Percentiles rank a stretch among this genome's conserved stretches.
phyloP scores from a whole-genome alignment of 92 coral and sea anemone genomes.

The Metridium senile region DNA sequence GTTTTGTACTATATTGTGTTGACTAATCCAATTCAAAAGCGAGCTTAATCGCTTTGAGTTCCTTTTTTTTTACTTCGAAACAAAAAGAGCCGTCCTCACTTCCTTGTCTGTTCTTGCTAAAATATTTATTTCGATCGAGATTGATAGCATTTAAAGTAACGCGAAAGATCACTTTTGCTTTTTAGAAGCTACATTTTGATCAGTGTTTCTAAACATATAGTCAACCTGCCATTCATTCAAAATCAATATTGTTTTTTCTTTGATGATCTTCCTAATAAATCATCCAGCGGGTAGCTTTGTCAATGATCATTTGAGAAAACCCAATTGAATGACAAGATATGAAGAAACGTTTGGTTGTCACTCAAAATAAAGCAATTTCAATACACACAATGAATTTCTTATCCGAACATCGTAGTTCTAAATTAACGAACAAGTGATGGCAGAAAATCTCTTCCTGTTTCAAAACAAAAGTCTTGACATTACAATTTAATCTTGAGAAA shows the following conservation, averaged over 20 bases:
- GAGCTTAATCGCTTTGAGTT: neutral
- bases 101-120: too few relatives aligned
- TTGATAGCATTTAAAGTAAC: neutral
- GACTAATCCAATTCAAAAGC: slow-evolving; percentile 6
- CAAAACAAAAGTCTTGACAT: slow-evolving; percentile 3
- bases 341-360: slow-evolving; percentile 9
- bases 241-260: slow-evolving; percentile 1
- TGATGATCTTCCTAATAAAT: slow-evolving; percentile 13
- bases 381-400: neutral
- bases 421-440: slow-evolving; percentile 10
- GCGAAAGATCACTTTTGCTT: neutral
- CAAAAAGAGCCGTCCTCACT: too few relatives aligned
- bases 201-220: neutral
- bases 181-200: neutral
- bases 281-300: slow-evolving; percentile 17
- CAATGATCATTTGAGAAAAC: slow-evolving; percentile 1
- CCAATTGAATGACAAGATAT: slow-evolving; percentile 6
- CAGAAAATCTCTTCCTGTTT: slow-evolving; percentile 10
- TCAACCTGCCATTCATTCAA: neutral
- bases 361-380: slow-evolving; percentile 14
- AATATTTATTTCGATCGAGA: slow-evolving; percentile 3
- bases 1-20: neutral
- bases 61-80: neutral
- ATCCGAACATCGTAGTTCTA: slow-evolving; percentile 13
- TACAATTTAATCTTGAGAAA: neutral